Percentiles rank a stretch among this genome's conserved stretches.
These are phyloP conservation scores for Gryon sp. DNA, from an alignment of 1,140 invertebrate genomes.

Conservation along the genomic window DNA sequence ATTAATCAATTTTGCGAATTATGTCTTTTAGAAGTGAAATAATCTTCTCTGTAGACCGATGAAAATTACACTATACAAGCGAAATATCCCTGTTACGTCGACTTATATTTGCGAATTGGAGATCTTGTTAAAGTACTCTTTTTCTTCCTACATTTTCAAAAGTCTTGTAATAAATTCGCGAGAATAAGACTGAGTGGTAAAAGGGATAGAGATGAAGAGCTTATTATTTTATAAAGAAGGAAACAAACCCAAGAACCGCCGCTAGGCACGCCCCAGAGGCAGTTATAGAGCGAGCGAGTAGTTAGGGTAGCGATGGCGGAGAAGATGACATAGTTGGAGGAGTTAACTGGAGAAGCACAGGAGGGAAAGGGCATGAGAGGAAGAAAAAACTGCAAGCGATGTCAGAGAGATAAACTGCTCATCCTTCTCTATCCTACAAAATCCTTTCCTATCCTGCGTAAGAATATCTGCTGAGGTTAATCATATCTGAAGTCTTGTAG, in stretches of 20 bases:
- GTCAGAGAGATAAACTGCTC: conserved; percentile 79
- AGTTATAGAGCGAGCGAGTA: conserved; percentile 69
- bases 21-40: too few species aligned
- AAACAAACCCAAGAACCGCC: conserved; percentile 62
- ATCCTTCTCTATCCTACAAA: conserved; percentile 71
- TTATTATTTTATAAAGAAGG: conserved; percentile 72
- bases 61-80: conserved; percentile 39
- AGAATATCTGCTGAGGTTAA: conserved; percentile 72
- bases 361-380: too few species aligned
- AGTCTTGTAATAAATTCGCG: conserved; percentile 67
- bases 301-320: conserved; percentile 51
- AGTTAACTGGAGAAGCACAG: neutral
- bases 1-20: too few species aligned
- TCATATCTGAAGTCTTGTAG: conserved; percentile 68
- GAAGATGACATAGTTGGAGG: conserved; percentile 43
- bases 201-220: conserved; percentile 76
- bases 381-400: conserved; percentile 77
- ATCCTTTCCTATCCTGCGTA: conserved; percentile 70
- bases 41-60: conserved; percentile 6
- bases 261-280: conserved; percentile 68
- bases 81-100: conserved; percentile 29
- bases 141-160: conserved; percentile 64
- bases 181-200: conserved; percentile 53
- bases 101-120: conserved; percentile 23
- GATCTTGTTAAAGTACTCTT: conserved; percentile 61